Base-by-base conservation (phyloP, 2,113 vertebrate species). In the Dicerorhinus sumatrensis region DNA sequence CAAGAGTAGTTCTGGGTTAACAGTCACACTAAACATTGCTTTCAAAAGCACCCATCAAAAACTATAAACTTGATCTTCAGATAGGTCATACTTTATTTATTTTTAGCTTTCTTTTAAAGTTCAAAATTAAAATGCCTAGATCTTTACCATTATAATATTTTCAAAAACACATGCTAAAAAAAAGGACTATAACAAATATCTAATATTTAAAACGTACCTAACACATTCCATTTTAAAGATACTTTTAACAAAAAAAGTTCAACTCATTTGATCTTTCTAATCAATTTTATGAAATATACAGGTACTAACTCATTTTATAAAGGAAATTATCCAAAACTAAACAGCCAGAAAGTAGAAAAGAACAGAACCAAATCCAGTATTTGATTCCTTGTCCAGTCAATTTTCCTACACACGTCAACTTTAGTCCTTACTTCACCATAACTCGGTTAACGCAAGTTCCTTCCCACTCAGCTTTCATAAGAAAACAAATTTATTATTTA, bases 401-500 rank as follows among this genome's bases (percentile, higher is more conserved):
- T 73, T 86, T 75, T 84, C 16, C 63, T 89, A n/a, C 42, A 75
- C 63, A 93, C 3, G 51, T 73, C 65, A 79, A 29, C 7, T 76
- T 93, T 60, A 54, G 20, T 75, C 29, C 72, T 84, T 73, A 63
- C 17, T 89, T 96, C 6, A 67, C 39, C 21, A 9, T 62, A 67
- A 87, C 14, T 25, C 90, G 33, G 20, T 58, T 87, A 92, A 69
- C 3, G 70, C 9, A 90, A 82, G 56, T 87, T 93, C 63, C 18
- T 91, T 93, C 23, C 42, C 31, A 91, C 27, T 69, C 67, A 73
- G 18, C 33, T 94, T 91, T 84, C 94, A 95, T 29, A 56, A 91
- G 23, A 89, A 97, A 94, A 72, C 7, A 70, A 89, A 56, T 75
- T 75, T 84, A 82, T 21, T 82, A 79, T 33, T 89, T 91, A 95